Conservation (phyloP, 2,113 vertebrate species). For the Heterotis niloticus region DNA sequence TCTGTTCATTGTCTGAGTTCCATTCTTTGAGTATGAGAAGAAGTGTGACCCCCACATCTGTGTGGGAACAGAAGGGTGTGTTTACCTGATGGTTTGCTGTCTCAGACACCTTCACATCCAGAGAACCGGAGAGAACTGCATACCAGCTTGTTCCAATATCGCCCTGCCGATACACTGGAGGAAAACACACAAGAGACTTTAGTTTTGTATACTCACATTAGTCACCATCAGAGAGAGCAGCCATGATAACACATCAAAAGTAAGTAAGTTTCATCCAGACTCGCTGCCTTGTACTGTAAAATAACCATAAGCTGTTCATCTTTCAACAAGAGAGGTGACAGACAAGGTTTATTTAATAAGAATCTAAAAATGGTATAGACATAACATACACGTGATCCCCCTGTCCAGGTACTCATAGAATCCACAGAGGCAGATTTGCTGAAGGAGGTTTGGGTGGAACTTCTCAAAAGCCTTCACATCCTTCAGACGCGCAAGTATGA, state of each 20-base stretch:
- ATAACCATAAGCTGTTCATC: not conserved
- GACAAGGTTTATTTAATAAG: not conserved
- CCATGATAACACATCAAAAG: not conserved
- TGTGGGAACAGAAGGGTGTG: not conserved
- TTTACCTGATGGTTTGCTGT: conserved; percentile 87
- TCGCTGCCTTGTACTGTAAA: not conserved
- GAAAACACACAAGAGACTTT: not conserved
- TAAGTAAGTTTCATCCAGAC: not conserved
- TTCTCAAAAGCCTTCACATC: conserved; percentile 91
- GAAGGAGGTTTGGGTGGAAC: conserved; percentile 86
- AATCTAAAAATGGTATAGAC: not conserved
- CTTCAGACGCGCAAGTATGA: conserved; percentile 86
- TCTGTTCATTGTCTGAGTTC: no score
- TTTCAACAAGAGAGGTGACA: not conserved
- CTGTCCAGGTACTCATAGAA: conserved; percentile 94
- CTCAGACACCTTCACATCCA: conserved; percentile 96
- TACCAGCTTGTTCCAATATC: conserved; percentile 98
- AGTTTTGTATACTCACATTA: not conserved
- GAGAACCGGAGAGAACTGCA: conserved; percentile 86
- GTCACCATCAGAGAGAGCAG: not conserved
- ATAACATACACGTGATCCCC: conserved; percentile 85
- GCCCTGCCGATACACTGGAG: conserved; percentile 91
- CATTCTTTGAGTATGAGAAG: no score
- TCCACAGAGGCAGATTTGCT: conserved; percentile 90
- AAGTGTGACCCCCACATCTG: not conserved